Conservation (phyloP, 1,140 invertebrate species). For the Lucilia cuprina region DNA sequence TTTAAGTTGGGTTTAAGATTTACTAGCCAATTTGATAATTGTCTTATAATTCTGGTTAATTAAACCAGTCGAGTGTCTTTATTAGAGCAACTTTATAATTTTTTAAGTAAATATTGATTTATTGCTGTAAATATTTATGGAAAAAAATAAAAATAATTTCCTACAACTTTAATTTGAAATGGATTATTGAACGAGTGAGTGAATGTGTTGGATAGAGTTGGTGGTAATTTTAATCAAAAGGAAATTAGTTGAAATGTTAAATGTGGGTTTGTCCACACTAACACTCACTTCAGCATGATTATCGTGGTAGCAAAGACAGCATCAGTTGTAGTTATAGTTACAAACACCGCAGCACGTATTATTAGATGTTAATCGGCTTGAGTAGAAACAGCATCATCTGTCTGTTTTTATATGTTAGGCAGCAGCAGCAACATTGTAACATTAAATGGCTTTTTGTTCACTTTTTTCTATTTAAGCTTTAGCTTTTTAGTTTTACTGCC, state of each 20-base stretch:
- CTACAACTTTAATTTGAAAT: too few relatives aligned
- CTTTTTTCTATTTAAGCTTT: background rate
- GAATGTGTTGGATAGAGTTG: background rate
- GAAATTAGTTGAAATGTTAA: constrained; percentile 8
- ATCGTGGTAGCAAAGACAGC: too few relatives aligned
- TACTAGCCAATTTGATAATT: constrained; percentile 13
- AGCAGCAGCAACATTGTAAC: background rate
- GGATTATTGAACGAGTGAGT: too few relatives aligned
- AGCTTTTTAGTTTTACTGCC: background rate
- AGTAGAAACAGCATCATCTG: constrained; percentile 3
- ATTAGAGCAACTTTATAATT: background rate
- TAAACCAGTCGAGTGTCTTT: background rate
- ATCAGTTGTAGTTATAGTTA: background rate
- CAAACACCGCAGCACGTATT: background rate
- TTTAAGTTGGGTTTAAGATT: background rate
- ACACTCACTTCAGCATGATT: too few relatives aligned
- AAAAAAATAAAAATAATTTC: too few relatives aligned
- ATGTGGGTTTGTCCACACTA: background rate
- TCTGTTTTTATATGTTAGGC: background rate
- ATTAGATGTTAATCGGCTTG: constrained; percentile 10
- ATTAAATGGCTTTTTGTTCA: background rate
- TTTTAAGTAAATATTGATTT: background rate
- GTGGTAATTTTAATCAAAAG: background rate
- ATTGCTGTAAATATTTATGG: background rate
- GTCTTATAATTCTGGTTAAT: background rate